Conservation (phyloP, 2,888 invertebrate genomes). For the Lordiphosa andalusiaca region DNA sequence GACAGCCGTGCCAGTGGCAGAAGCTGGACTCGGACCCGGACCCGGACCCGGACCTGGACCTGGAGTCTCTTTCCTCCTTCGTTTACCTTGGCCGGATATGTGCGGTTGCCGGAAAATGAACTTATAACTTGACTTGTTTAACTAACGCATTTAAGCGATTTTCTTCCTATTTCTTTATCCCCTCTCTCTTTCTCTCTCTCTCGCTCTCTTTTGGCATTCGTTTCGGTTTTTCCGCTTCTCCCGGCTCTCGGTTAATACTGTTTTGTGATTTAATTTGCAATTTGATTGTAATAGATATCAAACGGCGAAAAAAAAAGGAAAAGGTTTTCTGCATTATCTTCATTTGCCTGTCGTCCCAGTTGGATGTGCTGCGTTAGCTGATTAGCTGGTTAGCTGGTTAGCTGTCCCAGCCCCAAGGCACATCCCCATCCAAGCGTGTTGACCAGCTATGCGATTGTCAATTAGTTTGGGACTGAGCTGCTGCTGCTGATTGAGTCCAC, state of each 20-base stretch:
- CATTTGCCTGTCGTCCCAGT: neutral
- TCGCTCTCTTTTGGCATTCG: conserved; percentile 17
- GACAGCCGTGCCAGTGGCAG: conserved; percentile 33
- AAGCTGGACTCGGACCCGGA: neutral
- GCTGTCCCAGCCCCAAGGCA: neutral
- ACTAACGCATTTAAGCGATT: conserved; percentile 71
- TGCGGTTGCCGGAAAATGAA: conserved; percentile 72
- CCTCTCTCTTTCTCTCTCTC: conserved; percentile 4
- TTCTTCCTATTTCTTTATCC: conserved; percentile 42
- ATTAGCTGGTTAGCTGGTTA: too few species aligned
- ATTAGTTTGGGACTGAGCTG: conserved; percentile 37
- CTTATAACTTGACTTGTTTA: conserved; percentile 72
- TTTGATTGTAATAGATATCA: conserved; percentile 71
- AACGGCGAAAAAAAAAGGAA: conserved; percentile 32
- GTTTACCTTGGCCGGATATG: conserved; percentile 63
- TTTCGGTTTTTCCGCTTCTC: conserved; percentile 13
- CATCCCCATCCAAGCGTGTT: conserved; percentile 2
- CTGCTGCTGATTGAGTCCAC: neutral
- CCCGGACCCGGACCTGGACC: neutral
- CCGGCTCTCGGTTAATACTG: conserved; percentile 34
- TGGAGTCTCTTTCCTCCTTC: conserved; percentile 29
- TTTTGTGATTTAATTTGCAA: conserved; percentile 69
- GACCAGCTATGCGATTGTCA: conserved; percentile 55
- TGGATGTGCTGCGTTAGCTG: too few species aligned
- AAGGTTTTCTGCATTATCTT: conserved; percentile 19